Base-by-base conservation (phyloP, 2,113 vertebrate genomes). In the Parus major region DNA sequence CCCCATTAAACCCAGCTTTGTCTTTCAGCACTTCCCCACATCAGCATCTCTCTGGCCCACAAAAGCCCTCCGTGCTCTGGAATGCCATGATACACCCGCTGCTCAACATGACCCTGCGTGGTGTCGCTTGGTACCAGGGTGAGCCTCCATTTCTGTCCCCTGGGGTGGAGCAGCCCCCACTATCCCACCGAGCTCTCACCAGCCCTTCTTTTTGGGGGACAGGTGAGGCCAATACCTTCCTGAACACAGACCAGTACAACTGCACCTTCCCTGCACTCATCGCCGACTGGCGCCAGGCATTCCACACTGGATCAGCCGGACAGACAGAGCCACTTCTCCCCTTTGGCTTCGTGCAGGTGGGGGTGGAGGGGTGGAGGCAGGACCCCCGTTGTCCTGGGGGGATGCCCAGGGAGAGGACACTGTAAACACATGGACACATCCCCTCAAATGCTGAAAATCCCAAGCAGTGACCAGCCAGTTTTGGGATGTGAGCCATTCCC, bases 81-180 rank as follows among this genome's bases (percentile, higher is more conserved):
- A 99, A 99, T 1, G 97, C 99, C 76, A 99, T 99, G 99, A 98
- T 99, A 95, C 98, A 99, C 72, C 99, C 99, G 0, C 95, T 99
- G 50, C 97, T 97, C 71, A 99, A 98, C 61, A 98, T 99, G 98
- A 98, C 98, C 20, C 96, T 99, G 78, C 98, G 97, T 94, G 99
- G 99, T 19, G 95, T 97, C 5, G 96, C 99, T 49, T 99, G 99
- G 99, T 99, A 99, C 96, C 99, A 99, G 98, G 99, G 99, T 99
- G 92, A 97, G 94, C 59, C 50, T 33, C 39, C 17, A 2, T 19
- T 22, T 24, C 57, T 68, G 2, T 20, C 2, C 16, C 25, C 20
- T 1, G 1, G 41, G 5, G 8, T 8, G 2, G 22, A 46, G 28
- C 35, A 49, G 57, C 35, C 4, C 53, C 22, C 0, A 0, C 12